phyloP scores from a whole-genome alignment of 2,797 vertebrate genomes.

The Numenius phaeopus region DNA sequence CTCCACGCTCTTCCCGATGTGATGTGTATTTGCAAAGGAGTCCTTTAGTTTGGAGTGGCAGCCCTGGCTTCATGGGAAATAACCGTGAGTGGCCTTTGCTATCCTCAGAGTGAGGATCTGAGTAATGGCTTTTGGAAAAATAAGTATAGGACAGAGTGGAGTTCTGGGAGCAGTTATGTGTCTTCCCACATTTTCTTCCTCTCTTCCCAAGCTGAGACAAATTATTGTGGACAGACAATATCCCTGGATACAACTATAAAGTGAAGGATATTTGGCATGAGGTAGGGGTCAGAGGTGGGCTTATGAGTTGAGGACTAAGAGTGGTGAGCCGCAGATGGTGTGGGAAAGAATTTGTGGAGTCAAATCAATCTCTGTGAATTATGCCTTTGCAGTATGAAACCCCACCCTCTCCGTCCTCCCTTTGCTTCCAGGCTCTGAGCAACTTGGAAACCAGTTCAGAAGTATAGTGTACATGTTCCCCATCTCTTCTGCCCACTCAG shows the following conservation, averaged over 20 bases:
- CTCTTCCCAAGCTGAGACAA: neutral
- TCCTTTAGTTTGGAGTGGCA: neutral
- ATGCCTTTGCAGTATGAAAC: neutral
- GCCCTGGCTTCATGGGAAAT: neutral
- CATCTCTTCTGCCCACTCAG: neutral
- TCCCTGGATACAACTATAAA: neutral
- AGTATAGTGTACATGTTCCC: neutral
- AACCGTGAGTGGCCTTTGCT: neutral
- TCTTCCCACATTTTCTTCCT: conserved; percentile 24
- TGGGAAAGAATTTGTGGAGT: conserved; percentile 11
- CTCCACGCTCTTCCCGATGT: fast-evolving
- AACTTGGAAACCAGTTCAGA: conserved; percentile 34
- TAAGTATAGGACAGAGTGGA: neutral
- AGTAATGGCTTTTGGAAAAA: conserved; percentile 25
- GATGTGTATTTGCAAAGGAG: neutral
- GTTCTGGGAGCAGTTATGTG: neutral
- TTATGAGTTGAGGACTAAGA: neutral
- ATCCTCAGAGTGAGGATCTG: neutral
- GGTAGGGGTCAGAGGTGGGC: neutral
- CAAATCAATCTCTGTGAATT: neutral
- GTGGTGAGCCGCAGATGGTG: neutral
- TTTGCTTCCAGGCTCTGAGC: neutral
- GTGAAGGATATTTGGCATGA: conserved; percentile 1
- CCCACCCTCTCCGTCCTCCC: neutral
- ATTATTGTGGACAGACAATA: neutral